Percentiles rank a stretch among this genome's conserved stretches.
phyloP scores from a whole-genome alignment of 2,113 vertebrate genomes.

The Rhagologus leucostigma region DNA sequence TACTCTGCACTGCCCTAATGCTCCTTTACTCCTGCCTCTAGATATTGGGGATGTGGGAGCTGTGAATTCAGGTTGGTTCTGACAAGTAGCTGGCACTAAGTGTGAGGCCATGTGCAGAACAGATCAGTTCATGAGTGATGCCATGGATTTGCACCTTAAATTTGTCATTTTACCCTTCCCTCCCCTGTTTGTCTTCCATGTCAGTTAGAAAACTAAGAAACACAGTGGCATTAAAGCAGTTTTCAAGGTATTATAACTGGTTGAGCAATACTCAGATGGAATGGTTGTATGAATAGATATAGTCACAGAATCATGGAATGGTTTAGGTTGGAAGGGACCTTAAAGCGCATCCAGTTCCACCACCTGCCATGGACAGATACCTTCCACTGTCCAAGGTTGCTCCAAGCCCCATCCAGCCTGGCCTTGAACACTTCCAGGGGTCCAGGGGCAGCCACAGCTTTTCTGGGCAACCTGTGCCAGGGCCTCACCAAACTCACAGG shows the following conservation, averaged over 20 bases:
- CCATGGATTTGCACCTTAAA: not conserved
- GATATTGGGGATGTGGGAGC: not conserved
- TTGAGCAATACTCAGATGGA: fast-evolving
- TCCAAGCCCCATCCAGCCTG: not conserved
- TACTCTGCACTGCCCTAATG: fast-evolving
- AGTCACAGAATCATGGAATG: not conserved
- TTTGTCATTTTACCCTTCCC: not conserved
- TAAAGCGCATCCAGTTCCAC: not conserved
- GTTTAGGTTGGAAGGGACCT: not conserved
- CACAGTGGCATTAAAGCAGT: not conserved
- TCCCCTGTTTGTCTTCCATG: fast-evolving
- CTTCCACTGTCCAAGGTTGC: not conserved
- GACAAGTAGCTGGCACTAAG: not conserved
- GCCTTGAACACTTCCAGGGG: not conserved
- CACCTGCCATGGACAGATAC: not conserved
- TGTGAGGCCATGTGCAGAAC: fast-evolving
- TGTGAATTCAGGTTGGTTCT: not conserved
- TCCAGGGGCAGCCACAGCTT: not conserved
- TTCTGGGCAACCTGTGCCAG: not conserved
- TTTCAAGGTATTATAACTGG: not conserved
- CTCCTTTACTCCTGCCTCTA: not conserved
- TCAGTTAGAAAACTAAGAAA: not conserved
- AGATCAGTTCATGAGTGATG: not conserved
- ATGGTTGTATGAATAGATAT: not conserved
- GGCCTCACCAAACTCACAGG: not conserved